Base-by-base conservation (phyloP, 2,113 vertebrate species). In the Dinomys branickii region DNA sequence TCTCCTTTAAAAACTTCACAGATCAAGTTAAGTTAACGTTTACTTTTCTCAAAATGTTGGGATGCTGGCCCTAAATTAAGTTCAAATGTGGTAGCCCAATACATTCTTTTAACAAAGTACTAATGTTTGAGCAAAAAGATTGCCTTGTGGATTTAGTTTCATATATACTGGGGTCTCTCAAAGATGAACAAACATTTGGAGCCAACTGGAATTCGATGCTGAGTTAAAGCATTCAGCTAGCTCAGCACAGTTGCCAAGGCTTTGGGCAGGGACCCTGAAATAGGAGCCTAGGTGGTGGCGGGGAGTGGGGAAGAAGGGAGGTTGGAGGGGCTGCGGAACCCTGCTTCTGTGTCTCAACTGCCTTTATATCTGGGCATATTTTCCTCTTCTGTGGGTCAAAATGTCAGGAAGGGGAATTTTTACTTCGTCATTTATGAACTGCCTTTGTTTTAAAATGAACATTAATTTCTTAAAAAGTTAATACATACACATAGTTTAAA, bases 81-180 rank as follows among this genome's bases (percentile, higher is more conserved):
- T 90, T 96, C n/a, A 93, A 91, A 77, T 85, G 67, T 88, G 89
- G 89, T 81, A 89, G 71, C 81, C 97, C 88, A 96, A 96, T 93
- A 93, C 61, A 77, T 78, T 94, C 89, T 95, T 93, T 82, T 91
- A 96, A 96, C 91, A 97, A 90, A 85, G 93, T 85, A 78, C 67
- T 88, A 93, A 96, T 92, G 84, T 96, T 95, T 78, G 83, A 97
- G 82, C 61, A 75, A 56, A 96, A 93, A 91, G 59, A 97, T 91
- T 96, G 91, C 91, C 94, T 95, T 97, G 93, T 96, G 75, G 87
- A 84, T 96, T 94, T 88, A 87, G 75, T 97, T 98, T 97, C 52
- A 73, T 81, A 58, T 90, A 75, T 58, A 95, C 91, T 75, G 54
- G 73, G 87, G 84, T 97, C 96, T 97, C 95, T 97, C 84, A 97